These are phyloP conservation scores for Adrianichthys oophorus DNA, from an alignment of 2,797 vertebrate genomes.

Conservation along the genomic window DNA sequence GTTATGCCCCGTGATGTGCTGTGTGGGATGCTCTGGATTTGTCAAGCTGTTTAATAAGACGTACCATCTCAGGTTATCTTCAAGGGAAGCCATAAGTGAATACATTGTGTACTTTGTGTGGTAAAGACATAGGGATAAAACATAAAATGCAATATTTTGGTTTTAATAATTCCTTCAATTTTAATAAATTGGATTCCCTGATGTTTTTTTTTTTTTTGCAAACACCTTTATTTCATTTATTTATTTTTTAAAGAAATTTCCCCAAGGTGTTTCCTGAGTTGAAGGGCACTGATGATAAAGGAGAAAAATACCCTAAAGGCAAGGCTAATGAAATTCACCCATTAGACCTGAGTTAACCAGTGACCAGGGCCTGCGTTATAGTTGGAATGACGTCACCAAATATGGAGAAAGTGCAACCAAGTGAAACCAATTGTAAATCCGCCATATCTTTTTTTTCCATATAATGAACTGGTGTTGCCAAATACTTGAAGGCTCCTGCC, in stretches of 20 bases:
- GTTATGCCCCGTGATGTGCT: conserved; percentile 43
- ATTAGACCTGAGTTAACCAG: conserved; percentile 31
- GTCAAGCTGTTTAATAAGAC: conserved; percentile 23
- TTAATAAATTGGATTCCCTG: too few relatives aligned
- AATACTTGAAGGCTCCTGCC: not conserved
- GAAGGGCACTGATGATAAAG: conserved; percentile 8
- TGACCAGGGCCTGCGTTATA: conserved; percentile 23
- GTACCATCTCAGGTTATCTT: conserved; percentile 15
- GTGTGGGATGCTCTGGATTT: conserved; percentile 26
- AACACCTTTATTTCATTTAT: conserved; percentile 6
- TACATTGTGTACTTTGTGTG: conserved; percentile 5
- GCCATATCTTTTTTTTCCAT: not conserved
- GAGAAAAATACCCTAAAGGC: not conserved
- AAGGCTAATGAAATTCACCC: conserved; percentile 6
- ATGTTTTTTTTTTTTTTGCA: not conserved
- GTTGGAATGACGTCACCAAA: conserved; percentile 63
- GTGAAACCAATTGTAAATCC: conserved; percentile 37
- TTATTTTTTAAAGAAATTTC: not conserved
- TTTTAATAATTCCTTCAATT: not conserved
- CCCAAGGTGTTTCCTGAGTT: conserved; percentile 1
- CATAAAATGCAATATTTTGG: not conserved
- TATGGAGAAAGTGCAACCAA: conserved; percentile 46
- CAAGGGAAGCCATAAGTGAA: conserved; percentile 10
- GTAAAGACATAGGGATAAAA: not conserved
- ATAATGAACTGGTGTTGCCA: not conserved